A percentile compares a stretch with the other conserved stretches of the same genome.
Evolutionary conservation across 2,113 vertebrate species (phyloP).

Genomic region (Melanerpes aurifrons): DNA sequence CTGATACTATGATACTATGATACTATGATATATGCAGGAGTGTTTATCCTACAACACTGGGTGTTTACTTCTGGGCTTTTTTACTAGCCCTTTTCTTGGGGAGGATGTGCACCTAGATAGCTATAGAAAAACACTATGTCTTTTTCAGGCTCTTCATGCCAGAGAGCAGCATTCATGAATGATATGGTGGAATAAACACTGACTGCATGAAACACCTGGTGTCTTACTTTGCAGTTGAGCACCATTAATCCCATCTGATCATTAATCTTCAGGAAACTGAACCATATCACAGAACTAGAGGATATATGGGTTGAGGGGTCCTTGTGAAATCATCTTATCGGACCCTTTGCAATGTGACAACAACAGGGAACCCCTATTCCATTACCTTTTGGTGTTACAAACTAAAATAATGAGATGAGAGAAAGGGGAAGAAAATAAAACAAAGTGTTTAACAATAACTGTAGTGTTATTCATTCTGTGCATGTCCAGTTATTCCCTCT

Average conservation of each 20-base stretch:
- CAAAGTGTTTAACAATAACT: not conserved
- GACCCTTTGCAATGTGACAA: not conserved
- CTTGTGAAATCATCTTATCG: not conserved
- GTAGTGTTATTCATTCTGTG: not conserved
- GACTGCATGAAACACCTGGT: not conserved
- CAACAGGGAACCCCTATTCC: not conserved
- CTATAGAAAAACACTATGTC: not conserved
- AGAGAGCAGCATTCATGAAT: not conserved
- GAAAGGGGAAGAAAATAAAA: not conserved
- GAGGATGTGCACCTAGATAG: not conserved
- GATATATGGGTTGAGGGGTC: not conserved
- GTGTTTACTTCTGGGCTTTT: not conserved
- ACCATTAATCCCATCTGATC: not conserved
- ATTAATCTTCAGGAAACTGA: conserved; percentile 21
- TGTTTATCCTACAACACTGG: not conserved
- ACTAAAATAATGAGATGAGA: not conserved
- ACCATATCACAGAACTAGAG: not conserved
- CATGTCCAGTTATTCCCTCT: fast-evolving
- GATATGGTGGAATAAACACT: not conserved
- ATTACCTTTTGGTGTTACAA: not conserved
- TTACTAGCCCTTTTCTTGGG: not conserved
- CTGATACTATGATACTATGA: too few species aligned
- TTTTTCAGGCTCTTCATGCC: not conserved
- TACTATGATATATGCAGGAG: not conserved
- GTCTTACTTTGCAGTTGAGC: conserved; percentile 8